Percentiles rank a stretch among this genome's conserved stretches.
Evolutionary conservation across 2,888 invertebrate species (phyloP).

Genomic region (Stenurella melanura): DNA sequence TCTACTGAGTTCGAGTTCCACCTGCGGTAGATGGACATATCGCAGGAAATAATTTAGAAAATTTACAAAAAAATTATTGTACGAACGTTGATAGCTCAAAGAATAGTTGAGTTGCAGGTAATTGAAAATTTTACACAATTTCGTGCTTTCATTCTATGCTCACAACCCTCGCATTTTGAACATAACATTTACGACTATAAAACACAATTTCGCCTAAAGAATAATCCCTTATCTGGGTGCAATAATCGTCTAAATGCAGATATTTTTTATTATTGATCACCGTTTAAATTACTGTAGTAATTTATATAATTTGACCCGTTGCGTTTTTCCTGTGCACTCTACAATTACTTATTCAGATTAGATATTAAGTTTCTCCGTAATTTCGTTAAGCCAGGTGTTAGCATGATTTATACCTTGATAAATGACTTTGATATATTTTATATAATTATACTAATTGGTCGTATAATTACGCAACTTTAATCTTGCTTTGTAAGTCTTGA

Average conservation of each 20-base stretch:
- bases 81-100: no score
- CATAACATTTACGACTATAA: no score
- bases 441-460: constrained; percentile 68
- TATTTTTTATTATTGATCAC: constrained; percentile 43
- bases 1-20: no score
- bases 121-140: no score
- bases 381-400: constrained; percentile 69
- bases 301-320: constrained; percentile 38
- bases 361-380: constrained; percentile 60
- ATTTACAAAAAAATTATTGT: no score
- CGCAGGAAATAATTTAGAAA: no score
- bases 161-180: no score
- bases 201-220: background rate
- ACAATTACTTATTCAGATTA: constrained; percentile 61
- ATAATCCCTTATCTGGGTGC: background rate
- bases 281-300: constrained; percentile 43
- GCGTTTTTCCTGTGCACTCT: constrained; percentile 49
- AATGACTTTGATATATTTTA: constrained; percentile 67
- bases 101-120: no score
- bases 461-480: constrained; percentile 59
- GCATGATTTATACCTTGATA: constrained; percentile 69
- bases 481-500: constrained; percentile 52
- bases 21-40: no score
- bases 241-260: background rate
- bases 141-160: no score